Evolutionary conservation across 1,140 invertebrate species (phyloP).

Genomic region (Eumeta japonica): DNA sequence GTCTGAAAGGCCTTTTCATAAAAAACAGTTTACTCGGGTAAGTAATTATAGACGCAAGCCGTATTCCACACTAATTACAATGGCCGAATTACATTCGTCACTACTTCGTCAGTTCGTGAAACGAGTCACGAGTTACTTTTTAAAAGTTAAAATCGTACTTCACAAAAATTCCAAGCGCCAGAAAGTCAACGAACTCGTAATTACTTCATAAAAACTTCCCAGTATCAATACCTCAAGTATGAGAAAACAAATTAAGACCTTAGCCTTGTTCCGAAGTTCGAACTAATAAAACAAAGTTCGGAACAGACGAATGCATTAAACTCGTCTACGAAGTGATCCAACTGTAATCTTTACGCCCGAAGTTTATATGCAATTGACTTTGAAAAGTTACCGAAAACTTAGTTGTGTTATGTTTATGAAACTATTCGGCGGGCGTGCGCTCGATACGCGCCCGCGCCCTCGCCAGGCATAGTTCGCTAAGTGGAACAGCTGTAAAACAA

Average conservation of each 20-base stretch:
- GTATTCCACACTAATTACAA: too few relatives aligned
- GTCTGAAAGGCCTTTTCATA: too few relatives aligned
- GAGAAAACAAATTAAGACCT: constrained; percentile 41
- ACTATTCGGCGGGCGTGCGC: constrained; percentile 55
- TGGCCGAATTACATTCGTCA: too few relatives aligned
- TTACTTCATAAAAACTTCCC: too few relatives aligned
- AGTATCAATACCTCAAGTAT: too few relatives aligned
- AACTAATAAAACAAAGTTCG: constrained; percentile 52
- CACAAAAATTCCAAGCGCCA: too few relatives aligned
- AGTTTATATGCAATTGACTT: constrained; percentile 58
- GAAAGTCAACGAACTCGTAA: too few relatives aligned
- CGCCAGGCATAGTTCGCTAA: constrained; percentile 55
- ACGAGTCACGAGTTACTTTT: too few relatives aligned
- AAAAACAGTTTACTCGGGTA: too few relatives aligned
- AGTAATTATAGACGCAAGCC: too few relatives aligned
- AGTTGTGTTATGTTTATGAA: constrained; percentile 57
- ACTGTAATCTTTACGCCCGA: constrained; percentile 54
- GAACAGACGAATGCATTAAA: constrained; percentile 57
- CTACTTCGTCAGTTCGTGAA: too few relatives aligned
- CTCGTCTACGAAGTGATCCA: constrained; percentile 50
- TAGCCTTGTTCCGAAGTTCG: constrained; percentile 43
- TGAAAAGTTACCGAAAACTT: constrained; percentile 57
- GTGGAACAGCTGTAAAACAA: constrained; percentile 58
- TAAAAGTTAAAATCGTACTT: too few relatives aligned
- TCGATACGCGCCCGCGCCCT: constrained; percentile 54